phyloP scores from a whole-genome alignment of 2,113 vertebrate genomes.

The Crotalus viridis region DNA sequence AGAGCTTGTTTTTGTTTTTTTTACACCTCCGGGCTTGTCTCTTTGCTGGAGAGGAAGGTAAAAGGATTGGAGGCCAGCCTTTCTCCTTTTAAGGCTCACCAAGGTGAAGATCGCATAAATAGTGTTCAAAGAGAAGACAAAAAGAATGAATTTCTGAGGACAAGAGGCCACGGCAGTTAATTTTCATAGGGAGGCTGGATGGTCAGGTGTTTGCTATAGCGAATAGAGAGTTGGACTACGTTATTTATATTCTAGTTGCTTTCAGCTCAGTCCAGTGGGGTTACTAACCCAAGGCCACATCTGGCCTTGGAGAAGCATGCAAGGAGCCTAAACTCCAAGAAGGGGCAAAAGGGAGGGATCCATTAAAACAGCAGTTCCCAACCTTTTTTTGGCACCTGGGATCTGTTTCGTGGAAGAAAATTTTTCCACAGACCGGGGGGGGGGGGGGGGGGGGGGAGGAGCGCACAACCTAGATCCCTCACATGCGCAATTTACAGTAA shows the following conservation, averaged over 20 bases:
- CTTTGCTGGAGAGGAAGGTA: not conserved
- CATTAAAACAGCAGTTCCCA: not conserved
- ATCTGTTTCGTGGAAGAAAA: not conserved
- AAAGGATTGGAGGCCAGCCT: not conserved
- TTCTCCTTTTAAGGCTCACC: not conserved
- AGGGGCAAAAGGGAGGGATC: not conserved
- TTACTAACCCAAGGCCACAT: not conserved
- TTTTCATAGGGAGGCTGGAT: not conserved
- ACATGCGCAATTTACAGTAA: accelerated
- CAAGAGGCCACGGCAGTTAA: not conserved
- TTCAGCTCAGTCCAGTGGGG: not conserved
- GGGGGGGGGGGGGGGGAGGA: not conserved
- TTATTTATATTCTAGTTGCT: not conserved
- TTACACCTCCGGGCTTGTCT: not conserved
- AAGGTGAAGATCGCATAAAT: not conserved
- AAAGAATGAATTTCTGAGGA: not conserved
- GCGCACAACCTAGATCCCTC: not conserved
- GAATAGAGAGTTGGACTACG: not conserved
- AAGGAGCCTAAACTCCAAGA: not conserved
- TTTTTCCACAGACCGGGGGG: not conserved
- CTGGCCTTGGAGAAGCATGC: not conserved
- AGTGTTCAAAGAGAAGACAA: not conserved
- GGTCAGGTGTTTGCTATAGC: not conserved
- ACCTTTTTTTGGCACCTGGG: not conserved
- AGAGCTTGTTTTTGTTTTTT: not conserved